Evolutionary conservation across 2,888 invertebrate species (phyloP), one percentile per base, ranked within the genome.

Genomic region (Lasioglossum oenotherae): DNA sequence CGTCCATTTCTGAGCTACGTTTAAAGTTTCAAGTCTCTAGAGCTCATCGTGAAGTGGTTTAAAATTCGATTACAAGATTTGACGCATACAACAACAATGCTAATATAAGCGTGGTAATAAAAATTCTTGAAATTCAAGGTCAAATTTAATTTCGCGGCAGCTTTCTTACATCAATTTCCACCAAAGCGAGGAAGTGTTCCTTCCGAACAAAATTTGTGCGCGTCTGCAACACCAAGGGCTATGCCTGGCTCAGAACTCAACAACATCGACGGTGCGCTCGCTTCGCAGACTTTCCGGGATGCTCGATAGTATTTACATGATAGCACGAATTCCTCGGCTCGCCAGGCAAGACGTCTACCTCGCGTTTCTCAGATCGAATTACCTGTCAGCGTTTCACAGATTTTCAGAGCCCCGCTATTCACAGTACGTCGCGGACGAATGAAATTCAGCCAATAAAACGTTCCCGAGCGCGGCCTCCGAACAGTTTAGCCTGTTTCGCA

Each of bases 381-480:
- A 84, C 81, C 84, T 74, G 86, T 84, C 86, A 82, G 86, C 87
- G 77, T 84, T 84, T 79, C 74, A 72, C 74, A 69, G 85, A 88
- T 85, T 88, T 81, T 88, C 73, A 83, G 71, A n/a, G 71, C 23
- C 64, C 35, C 72, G 41, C 41, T 74, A 41, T 74, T 86, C 80
- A 78, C 78, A 60, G 64, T 81, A 75, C 71, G 81, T 78, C 16
- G 76, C 14, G 69, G 53, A 53, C 64, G 72, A 80, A 85, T 77
- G 80, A 87, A 78, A 85, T 88, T 69, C 76, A 73, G 82, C 38
- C 78, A 79, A 88, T 84, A 81, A 88, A 87, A 87, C 84, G 78
- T 69, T 69, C 41, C 10, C 76, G 53, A 46, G 19, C 16, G 8
- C 16, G 8, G n/a, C 78, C 31, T 64, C 71, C 41, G n/a, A 76